Conservation (phyloP, 1,140 invertebrate species). For the Diorhabda elongata region DNA sequence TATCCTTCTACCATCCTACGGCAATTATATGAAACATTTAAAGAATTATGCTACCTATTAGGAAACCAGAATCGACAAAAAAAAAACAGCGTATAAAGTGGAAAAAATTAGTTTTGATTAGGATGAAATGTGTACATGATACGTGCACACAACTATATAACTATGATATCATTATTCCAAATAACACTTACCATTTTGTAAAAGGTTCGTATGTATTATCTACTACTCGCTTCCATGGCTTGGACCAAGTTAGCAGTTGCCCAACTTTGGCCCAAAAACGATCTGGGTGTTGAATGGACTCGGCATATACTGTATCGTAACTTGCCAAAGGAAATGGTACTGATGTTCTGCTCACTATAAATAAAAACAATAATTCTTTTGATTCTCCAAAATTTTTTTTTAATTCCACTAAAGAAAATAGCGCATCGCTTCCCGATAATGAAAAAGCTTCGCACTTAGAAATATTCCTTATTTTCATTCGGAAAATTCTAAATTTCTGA, state of each 20-base stretch:
- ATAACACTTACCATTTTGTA: slow-evolving; percentile 73
- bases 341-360: slow-evolving; percentile 7
- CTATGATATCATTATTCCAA: not conserved
- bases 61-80: too few relatives aligned
- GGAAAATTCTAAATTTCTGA: too few relatives aligned
- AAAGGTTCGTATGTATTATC: slow-evolving; percentile 80
- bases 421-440: not conserved
- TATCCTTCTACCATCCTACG: too few relatives aligned
- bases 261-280: slow-evolving; percentile 83
- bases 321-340: slow-evolving; percentile 17
- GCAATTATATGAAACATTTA: too few relatives aligned
- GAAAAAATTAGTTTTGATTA: too few relatives aligned
- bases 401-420: not conserved
- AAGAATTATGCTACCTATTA: too few relatives aligned
- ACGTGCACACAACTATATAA: too few relatives aligned
- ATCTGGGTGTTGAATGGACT: slow-evolving; percentile 73
- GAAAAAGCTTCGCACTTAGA: not conserved
- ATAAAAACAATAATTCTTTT: not conserved
- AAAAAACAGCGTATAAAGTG: too few relatives aligned
- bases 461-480: not conserved
- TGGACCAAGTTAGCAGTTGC: slow-evolving; percentile 71
- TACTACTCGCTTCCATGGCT: slow-evolving; percentile 76
- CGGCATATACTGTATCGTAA: slow-evolving; percentile 64
- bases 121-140: too few relatives aligned
- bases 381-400: not conserved